phyloP scores from a whole-genome alignment of 92 coral and sea anemone genomes.

The Porites lobata region DNA sequence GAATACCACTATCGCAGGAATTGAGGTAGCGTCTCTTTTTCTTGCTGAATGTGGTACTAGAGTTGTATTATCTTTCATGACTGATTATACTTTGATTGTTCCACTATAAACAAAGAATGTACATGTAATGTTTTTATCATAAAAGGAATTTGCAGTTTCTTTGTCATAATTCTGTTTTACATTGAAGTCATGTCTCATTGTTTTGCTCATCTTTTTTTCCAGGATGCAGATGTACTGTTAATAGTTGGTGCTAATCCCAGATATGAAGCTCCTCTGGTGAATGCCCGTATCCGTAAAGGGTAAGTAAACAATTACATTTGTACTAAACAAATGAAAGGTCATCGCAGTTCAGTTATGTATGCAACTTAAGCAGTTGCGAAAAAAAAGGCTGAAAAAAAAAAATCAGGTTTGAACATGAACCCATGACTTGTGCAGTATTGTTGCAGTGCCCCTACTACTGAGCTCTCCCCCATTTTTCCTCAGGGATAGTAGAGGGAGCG shows the following conservation, averaged over 20 bases:
- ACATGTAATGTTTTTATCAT: too few relatives aligned
- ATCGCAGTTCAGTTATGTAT: neutral
- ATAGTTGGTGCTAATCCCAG: conserved; percentile 97
- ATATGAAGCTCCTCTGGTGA: conserved; percentile 97
- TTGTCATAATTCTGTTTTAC: neutral
- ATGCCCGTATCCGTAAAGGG: conserved; percentile 97
- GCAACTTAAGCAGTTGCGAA: neutral
- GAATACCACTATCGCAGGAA: conserved; percentile 98
- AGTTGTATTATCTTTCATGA: neutral
- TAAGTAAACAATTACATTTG: conserved; percentile 16
- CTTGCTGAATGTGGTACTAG: neutral
- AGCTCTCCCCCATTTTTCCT: too few relatives aligned
- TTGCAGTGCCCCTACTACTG: too few relatives aligned
- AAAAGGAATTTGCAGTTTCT: neutral
- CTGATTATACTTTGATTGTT: neutral
- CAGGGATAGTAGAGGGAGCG: too few relatives aligned
- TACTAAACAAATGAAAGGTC: too few relatives aligned
- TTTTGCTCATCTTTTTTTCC: conserved; percentile 2
- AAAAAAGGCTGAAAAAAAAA: neutral
- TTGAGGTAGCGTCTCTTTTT: conserved; percentile 73
- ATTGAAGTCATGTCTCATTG: neutral
- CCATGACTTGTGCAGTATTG: too few relatives aligned
- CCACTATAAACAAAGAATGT: too few relatives aligned
- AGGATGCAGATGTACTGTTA: conserved; percentile 98
- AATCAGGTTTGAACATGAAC: neutral